phyloP scores from a whole-genome alignment of 2,797 vertebrate genomes.

The Gadopsis marmoratus region DNA sequence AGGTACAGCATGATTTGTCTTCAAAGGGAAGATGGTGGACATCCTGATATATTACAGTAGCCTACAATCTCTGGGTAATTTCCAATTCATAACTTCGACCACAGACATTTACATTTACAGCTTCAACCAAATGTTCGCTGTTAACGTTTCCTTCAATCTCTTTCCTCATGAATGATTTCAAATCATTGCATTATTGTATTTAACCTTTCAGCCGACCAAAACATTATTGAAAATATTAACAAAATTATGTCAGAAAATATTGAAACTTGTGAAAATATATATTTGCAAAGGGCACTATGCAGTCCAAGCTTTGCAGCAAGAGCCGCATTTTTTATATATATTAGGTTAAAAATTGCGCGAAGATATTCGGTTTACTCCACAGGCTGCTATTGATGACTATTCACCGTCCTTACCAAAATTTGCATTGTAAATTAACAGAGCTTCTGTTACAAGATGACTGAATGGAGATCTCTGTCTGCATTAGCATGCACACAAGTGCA shows the following conservation, averaged over 20 bases:
- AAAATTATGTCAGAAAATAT: neutral
- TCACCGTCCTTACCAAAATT: slow-evolving; percentile 3
- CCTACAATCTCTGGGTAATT: neutral
- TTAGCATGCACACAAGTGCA: slow-evolving; percentile 3
- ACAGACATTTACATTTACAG: slow-evolving; percentile 7
- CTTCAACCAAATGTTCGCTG: neutral
- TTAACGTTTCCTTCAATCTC: neutral
- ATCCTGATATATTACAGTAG: slow-evolving; percentile 28
- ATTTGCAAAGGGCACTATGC: neutral
- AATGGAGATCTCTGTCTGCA: neutral
- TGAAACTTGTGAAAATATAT: neutral
- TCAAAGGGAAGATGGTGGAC: neutral
- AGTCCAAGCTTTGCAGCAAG: neutral
- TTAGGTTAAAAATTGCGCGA: too few species aligned
- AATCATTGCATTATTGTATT: neutral
- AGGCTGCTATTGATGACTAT: neutral
- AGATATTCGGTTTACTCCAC: neutral
- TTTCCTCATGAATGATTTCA: neutral
- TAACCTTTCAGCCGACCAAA: neutral
- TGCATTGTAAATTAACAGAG: neutral
- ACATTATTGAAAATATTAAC: neutral
- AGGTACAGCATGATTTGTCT: slow-evolving; percentile 38
- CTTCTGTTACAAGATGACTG: neutral
- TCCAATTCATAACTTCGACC: slow-evolving; percentile 10
- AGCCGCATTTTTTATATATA: neutral